A percentile compares a stretch with the other conserved stretches of the same genome.
These are phyloP conservation scores for Panzeria rudis DNA, from an alignment of 2,888 invertebrate genomes.

Conservation along the genomic window DNA sequence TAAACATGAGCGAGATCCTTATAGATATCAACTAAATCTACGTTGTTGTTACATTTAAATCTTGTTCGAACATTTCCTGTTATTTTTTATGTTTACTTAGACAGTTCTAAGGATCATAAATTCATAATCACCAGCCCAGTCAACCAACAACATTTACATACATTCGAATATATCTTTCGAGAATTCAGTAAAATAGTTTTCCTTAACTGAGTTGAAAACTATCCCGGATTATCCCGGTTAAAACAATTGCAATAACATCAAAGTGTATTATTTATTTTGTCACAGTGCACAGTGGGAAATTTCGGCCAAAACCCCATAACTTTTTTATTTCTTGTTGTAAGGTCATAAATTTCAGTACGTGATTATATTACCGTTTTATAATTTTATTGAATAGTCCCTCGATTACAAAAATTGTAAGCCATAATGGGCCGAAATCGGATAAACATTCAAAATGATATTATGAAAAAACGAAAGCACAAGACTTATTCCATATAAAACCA, in stretches of 20 bases:
- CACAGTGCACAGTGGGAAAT: slow-evolving; percentile 37
- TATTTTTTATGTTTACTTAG: slow-evolving; percentile 46
- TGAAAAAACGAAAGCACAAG: too few relatives aligned
- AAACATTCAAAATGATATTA: too few relatives aligned
- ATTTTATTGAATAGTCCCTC: too few relatives aligned
- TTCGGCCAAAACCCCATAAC: too few relatives aligned
- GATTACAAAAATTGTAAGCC: too few relatives aligned
- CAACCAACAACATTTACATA: not conserved
- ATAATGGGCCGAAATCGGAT: too few relatives aligned
- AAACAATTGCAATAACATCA: slow-evolving; percentile 32
- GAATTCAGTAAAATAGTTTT: slow-evolving; percentile 40
- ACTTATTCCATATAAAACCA: too few relatives aligned
- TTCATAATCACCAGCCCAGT: slow-evolving; percentile 77
- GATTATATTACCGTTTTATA: too few relatives aligned
- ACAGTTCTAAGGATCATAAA: slow-evolving; percentile 76
- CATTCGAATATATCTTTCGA: not conserved
- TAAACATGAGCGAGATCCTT: not conserved
- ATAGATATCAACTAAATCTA: not conserved
- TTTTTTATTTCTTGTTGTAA: too few relatives aligned
- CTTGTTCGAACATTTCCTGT: slow-evolving; percentile 10
- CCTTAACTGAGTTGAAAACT: slow-evolving; percentile 53
- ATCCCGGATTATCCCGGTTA: slow-evolving; percentile 54
- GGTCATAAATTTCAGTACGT: too few relatives aligned
- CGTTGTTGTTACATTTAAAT: slow-evolving; percentile 38
- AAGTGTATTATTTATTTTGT: slow-evolving; percentile 8